phyloP scores from a whole-genome alignment of 2,888 invertebrate species.

The Eurois occulta region DNA sequence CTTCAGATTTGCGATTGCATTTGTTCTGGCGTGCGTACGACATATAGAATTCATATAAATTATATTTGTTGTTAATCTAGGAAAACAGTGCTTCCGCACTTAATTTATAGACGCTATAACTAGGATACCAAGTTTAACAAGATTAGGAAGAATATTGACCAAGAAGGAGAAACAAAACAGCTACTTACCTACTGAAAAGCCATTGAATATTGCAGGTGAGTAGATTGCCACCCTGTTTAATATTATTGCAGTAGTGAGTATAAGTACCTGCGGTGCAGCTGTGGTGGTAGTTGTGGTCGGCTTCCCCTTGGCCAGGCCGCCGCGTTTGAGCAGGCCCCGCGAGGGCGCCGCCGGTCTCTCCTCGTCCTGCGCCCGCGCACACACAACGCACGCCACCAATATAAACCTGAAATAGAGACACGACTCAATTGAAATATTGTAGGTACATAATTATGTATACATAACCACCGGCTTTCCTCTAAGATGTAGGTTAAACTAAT shows the following conservation, averaged over 20 bases:
- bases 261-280: conserved; percentile 83
- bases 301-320: conserved; percentile 80
- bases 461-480: not conserved
- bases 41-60: conserved; percentile 4
- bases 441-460: not conserved
- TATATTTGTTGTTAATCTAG: conserved; percentile 5
- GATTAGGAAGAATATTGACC: conserved; percentile 4
- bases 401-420: conserved; percentile 80
- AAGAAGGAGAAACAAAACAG: not conserved
- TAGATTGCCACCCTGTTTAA: not conserved
- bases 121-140: not conserved
- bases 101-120: conserved; percentile 31
- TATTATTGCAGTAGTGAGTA: not conserved
- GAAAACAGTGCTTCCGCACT: conserved; percentile 24
- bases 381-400: conserved; percentile 80
- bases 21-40: not conserved
- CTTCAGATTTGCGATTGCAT: conserved; percentile 3
- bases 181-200: not conserved
- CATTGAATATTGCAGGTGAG: not conserved
- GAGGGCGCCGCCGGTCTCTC: conserved; percentile 75
- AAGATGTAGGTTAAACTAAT: too few species aligned
- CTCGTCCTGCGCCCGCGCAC: conserved; percentile 81
- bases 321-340: conserved; percentile 83
- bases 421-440: conserved; percentile 10
- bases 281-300: conserved; percentile 85